A percentile compares a stretch with the other conserved stretches of the same genome.
These are phyloP conservation scores for Numida meleagris DNA, from an alignment of 2,113 vertebrate genomes.

Conservation along the genomic window DNA sequence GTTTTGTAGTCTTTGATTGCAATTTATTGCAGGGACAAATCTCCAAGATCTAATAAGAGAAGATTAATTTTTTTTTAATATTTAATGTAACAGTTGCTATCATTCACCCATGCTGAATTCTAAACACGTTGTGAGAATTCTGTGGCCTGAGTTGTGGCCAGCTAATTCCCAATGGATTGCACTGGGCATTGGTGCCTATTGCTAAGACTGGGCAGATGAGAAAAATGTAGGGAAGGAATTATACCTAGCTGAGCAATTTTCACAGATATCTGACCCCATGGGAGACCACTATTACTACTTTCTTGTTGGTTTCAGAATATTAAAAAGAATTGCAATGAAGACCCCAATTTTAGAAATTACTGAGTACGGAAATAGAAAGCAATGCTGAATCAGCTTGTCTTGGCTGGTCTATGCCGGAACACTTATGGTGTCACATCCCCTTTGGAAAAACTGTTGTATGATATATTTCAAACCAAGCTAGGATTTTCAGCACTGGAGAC, in stretches of 20 bases:
- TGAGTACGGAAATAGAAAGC: background rate
- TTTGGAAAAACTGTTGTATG: background rate
- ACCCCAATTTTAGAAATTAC: background rate
- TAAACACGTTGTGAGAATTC: background rate
- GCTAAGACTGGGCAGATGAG: background rate
- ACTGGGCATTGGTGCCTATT: background rate
- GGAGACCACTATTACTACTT: background rate
- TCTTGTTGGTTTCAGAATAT: background rate
- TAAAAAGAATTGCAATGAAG: background rate
- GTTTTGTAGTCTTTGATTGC: background rate
- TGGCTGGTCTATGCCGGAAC: background rate
- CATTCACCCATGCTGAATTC: background rate
- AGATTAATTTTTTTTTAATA: background rate
- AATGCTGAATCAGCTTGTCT: background rate
- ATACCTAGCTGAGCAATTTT: background rate
- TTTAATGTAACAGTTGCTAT: background rate
- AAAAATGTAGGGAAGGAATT: background rate
- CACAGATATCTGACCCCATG: background rate
- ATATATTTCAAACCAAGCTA: background rate
- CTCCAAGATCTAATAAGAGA: background rate
- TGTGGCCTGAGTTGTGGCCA: background rate
- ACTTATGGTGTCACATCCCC: accelerated
- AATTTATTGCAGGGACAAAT: background rate
- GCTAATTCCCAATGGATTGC: background rate
- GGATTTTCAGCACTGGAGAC: background rate